phyloP scores from a whole-genome alignment of 2,888 invertebrate genomes.

The Rosalia funebris region DNA sequence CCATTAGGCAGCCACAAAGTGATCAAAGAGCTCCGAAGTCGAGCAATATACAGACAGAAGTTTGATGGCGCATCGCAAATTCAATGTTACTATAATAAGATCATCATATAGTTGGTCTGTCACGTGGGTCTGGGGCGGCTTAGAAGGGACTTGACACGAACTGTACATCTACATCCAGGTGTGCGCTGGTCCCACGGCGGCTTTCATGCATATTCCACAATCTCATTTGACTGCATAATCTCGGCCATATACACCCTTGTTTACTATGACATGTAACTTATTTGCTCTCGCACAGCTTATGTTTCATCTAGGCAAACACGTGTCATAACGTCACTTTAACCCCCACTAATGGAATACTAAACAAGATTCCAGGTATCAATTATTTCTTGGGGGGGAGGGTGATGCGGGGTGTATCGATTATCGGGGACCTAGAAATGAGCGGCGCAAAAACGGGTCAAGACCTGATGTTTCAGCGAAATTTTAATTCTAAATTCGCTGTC shows the following conservation, averaged over 20 bases:
- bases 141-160: conserved; percentile 18
- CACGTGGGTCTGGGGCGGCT: conserved; percentile 15
- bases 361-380: conserved; percentile 30
- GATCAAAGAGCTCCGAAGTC: too few relatives aligned
- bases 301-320: conserved; percentile 44
- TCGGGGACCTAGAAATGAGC: too few relatives aligned
- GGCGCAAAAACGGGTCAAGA: too few relatives aligned
- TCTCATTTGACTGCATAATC: conserved; percentile 64
- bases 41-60: too few relatives aligned
- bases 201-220: conserved; percentile 64
- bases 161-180: conserved; percentile 33
- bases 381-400: conserved; percentile 12
- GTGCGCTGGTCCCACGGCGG: conserved; percentile 52
- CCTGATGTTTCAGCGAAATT: too few relatives aligned
- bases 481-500: too few relatives aligned
- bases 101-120: conserved; percentile 37
- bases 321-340: conserved; percentile 45
- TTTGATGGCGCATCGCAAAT: too few relatives aligned
- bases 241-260: conserved; percentile 58
- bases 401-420: conserved; percentile 16
- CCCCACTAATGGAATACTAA: conserved; percentile 43
- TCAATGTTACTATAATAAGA: too few relatives aligned
- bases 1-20: too few relatives aligned
- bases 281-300: conserved; percentile 48
- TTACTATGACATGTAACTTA: conserved; percentile 59